Evolutionary conservation across 1,140 invertebrate species (phyloP), one percentile per base, ranked within the genome.

Genomic region (Dysdera silvatica): DNA sequence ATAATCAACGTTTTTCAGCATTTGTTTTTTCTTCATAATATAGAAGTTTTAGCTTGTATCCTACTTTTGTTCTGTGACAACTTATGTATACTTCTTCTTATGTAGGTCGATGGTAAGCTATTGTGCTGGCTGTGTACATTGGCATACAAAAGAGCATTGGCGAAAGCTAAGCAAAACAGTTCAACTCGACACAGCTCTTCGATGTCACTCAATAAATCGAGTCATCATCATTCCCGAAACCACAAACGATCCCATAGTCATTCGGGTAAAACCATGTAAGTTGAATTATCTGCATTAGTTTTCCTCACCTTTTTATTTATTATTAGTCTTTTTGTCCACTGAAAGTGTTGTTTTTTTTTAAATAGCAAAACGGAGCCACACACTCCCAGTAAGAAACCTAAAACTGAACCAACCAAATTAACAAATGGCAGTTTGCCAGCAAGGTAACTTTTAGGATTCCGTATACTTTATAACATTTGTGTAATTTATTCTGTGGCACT

Each of bases 61-160:
- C n/a, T n/a, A n/a, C n/a, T n/a, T n/a, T n/a, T n/a, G n/a, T n/a
- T n/a, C n/a, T n/a, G n/a, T n/a, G n/a, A n/a, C n/a, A n/a, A n/a
- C n/a, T n/a, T n/a, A n/a, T n/a, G n/a, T n/a, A n/a, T n/a, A n/a
- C n/a, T n/a, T n/a, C n/a, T n/a, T n/a, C n/a, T n/a, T n/a, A n/a
- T n/a, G n/a, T 77, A 95, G 91, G 87, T 95, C 53, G 92, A 96
- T 80, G 93, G 93, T 1, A 96, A 95, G 77, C 76, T 95, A 40
- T 80, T 97, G 35, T 98, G 94, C 77, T 98, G 93, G 93, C 79
- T 96, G 8, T 98, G 94, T 77, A 96, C 93, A 12, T 80, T 95
- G 66, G 93, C 93, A 0, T 92, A 91, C 72, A 95, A 95, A 76
- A 79, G 92, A 71, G 91, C 93, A 0, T 74, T 95, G 70, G 87